These are phyloP conservation scores for Bagarius yarrelli DNA, from an alignment of 2,113 vertebrate species.

Conservation along the genomic window DNA sequence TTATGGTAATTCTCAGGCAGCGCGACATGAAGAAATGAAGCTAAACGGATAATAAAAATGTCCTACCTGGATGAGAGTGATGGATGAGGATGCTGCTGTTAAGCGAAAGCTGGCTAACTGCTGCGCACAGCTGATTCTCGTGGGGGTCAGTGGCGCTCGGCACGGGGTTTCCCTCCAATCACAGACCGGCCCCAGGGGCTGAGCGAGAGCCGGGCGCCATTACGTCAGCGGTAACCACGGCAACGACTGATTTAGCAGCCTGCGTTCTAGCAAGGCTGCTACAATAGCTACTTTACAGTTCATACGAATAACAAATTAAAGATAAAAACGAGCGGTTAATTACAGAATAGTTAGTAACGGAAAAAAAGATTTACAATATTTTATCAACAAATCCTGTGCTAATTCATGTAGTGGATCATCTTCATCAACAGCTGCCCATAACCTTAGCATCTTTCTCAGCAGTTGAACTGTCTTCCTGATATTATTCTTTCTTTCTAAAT, in stretches of 20 bases:
- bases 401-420: neutral
- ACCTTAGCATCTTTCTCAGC: neutral
- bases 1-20: neutral
- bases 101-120: slow-evolving; percentile 70
- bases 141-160: slow-evolving; percentile 69
- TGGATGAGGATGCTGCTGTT: slow-evolving; percentile 63
- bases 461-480: neutral
- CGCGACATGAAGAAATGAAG: neutral
- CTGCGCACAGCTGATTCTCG: slow-evolving; percentile 70
- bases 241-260: slow-evolving; percentile 68
- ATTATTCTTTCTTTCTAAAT: neutral
- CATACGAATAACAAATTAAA: neutral
- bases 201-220: slow-evolving; percentile 73
- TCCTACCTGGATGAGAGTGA: slow-evolving; percentile 63
- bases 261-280: slow-evolving; percentile 33
- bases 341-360: no score
- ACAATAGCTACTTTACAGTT: neutral
- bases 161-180: slow-evolving; percentile 95
- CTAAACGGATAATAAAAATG: neutral
- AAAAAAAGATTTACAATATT: no score
- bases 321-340: neutral
- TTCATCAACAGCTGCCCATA: neutral
- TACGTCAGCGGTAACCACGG: slow-evolving; percentile 86
- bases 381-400: neutral
- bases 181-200: slow-evolving; percentile 68